Base-by-base conservation (phyloP, 2,113 vertebrate species). In the Carassius auratus region DNA sequence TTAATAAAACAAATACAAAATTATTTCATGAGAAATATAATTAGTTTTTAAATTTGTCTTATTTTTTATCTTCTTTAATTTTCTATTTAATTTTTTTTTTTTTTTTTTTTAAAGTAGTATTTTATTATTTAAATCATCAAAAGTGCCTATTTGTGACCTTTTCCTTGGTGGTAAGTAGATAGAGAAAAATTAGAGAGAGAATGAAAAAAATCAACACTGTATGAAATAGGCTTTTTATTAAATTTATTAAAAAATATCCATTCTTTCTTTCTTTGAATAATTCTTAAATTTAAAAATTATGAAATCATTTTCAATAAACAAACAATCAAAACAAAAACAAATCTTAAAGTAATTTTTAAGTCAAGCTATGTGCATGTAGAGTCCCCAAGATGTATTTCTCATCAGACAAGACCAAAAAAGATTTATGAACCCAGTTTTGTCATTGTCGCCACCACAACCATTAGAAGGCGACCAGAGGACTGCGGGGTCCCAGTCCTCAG, bases 381-480 rank as follows among this genome's bases (percentile, higher is more conserved):
- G 8, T 19, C 15, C 8, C 57, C 8, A 17, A 19, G 15, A 55
- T 33, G 1, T 19, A 33, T 79, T 79, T 79, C n/a, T 64, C 59
- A 66, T 45, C 59, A 48, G 57, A 64, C 21, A 45, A 23, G 6
- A 42, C 10, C n/a, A n/a, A 36, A n/a, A n/a, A 38, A 5, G 48
- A 36, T 78, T 42, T 62, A 4, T 64, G 21, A 48, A 68, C 26
- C 26, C 14, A 13, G 15, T 81, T 68, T 33, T 2, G 38, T 17
- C 36, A 80, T 14, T 52, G 62, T 52, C 17, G 17, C 62, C 62
- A 81, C 79, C 61, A 81, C 79, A 69, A 68, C 45, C 79, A 81
- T 68, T 52, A 33, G 38, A 69, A 13, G 62, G 45, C 36, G 26
- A 69, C 26, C 26, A 21, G 45, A 36, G 62, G 78, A 19, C 78